Evolutionary conservation across 2,113 vertebrate species (phyloP).

Genomic region (Semnornis frantzii): DNA sequence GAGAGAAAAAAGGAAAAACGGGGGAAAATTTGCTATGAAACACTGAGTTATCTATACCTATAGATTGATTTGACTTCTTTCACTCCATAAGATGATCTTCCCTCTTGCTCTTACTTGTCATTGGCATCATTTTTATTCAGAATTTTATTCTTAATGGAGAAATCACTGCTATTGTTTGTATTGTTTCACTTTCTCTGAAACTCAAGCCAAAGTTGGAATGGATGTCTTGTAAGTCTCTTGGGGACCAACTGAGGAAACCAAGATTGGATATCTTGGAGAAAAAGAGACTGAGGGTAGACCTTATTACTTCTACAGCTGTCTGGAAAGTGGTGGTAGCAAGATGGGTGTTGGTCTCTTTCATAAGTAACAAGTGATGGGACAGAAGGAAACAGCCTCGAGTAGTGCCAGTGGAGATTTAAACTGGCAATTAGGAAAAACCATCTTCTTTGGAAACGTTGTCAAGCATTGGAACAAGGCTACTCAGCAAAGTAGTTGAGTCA

Average conservation of each 20-base stretch:
- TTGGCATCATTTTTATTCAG: neutral
- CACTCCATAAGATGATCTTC: neutral
- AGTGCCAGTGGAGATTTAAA: neutral
- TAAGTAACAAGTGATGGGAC: neutral
- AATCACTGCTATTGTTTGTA: neutral
- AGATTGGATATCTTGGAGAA: neutral
- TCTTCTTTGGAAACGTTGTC: neutral
- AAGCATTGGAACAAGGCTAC: neutral
- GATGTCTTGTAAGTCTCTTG: neutral
- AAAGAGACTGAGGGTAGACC: neutral
- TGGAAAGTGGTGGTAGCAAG: neutral
- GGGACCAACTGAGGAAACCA: neutral
- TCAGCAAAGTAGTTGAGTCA: neutral
- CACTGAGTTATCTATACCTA: neutral
- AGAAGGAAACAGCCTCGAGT: neutral
- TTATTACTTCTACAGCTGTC: neutral
- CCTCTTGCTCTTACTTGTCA: neutral
- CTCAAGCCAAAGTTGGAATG: neutral
- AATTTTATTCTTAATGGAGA: neutral
- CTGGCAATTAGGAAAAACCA: neutral
- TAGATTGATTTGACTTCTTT: neutral
- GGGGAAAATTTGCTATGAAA: rapidly evolving
- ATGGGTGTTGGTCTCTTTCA: neutral
- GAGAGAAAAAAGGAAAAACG: neutral
- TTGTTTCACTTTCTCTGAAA: neutral